A percentile compares a stretch with the other conserved stretches of the same genome.
Conservation (phyloP, 1,140 invertebrate genomes). For the Drosophila bipectinata region DNA sequence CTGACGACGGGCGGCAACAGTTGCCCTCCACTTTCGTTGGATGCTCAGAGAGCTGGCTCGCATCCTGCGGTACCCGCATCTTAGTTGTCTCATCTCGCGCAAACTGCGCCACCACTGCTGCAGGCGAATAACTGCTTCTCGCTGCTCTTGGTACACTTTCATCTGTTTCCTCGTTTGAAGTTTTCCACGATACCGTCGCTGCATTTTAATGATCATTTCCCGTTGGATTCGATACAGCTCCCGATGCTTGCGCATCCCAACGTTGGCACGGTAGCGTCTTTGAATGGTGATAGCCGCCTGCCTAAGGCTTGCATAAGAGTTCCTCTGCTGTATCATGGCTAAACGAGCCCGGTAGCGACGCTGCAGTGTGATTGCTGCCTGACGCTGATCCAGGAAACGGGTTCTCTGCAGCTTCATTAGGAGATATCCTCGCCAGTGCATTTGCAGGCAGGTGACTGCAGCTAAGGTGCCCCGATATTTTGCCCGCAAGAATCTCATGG, state of each 20-base stretch:
- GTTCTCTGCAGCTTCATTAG: constrained; percentile 48
- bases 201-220: constrained; percentile 42
- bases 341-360: constrained; percentile 33
- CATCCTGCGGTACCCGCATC: constrained; percentile 52
- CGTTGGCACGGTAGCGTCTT: constrained; percentile 43
- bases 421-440: constrained; percentile 76
- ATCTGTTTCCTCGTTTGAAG: constrained; percentile 51
- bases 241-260: constrained; percentile 49
- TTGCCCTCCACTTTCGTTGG: constrained; percentile 71
- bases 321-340: constrained; percentile 37
- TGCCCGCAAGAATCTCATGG: constrained; percentile 60
- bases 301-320: constrained; percentile 20
- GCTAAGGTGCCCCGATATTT: constrained; percentile 69
- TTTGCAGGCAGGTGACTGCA: constrained; percentile 82
- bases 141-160: constrained; percentile 32
- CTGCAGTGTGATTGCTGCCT: constrained; percentile 49
- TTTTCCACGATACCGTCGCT: constrained; percentile 43
- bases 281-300: constrained; percentile 39
- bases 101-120: constrained; percentile 73
- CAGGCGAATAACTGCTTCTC: constrained; percentile 41
- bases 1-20: constrained; percentile 47
- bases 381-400: constrained; percentile 33
- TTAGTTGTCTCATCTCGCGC: constrained; percentile 53
- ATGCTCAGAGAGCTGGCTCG: constrained; percentile 62
- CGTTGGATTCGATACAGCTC: constrained; percentile 58